A percentile compares a stretch with the other conserved stretches of the same genome.
Evolutionary conservation across 2,113 vertebrate species (phyloP).

Genomic region (Myodes glareolus): DNA sequence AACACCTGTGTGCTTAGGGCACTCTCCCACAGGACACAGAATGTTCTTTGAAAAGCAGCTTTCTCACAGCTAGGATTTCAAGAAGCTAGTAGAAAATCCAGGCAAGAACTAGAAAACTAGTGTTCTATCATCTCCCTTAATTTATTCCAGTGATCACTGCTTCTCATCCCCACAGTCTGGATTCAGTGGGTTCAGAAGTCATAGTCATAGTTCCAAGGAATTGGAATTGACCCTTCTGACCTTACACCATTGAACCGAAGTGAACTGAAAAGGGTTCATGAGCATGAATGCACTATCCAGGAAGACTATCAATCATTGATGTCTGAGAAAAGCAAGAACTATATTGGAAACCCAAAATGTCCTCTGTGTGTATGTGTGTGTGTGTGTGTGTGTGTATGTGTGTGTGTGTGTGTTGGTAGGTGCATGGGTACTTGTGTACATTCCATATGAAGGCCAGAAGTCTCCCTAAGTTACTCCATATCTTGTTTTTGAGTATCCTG

Average conservation of each 20-base stretch:
- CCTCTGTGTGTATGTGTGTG: neutral
- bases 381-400: neutral
- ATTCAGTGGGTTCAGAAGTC: neutral
- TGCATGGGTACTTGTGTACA: neutral
- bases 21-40: neutral
- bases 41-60: neutral
- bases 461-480: neutral
- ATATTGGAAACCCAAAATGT: neutral
- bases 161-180: neutral
- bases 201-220: neutral
- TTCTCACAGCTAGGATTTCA: neutral
- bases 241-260: neutral
- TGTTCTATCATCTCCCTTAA: neutral
- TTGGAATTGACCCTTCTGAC: neutral
- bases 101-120: neutral
- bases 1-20: neutral
- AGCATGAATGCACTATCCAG: neutral
- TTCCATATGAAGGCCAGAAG: neutral
- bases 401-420: neutral
- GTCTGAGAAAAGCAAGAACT: neutral
- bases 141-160: neutral
- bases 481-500: neutral
- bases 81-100: neutral
- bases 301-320: neutral
- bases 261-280: neutral